Base-by-base conservation (phyloP, 2,797 vertebrate species). In the Petrocephalus schoutedeni region DNA sequence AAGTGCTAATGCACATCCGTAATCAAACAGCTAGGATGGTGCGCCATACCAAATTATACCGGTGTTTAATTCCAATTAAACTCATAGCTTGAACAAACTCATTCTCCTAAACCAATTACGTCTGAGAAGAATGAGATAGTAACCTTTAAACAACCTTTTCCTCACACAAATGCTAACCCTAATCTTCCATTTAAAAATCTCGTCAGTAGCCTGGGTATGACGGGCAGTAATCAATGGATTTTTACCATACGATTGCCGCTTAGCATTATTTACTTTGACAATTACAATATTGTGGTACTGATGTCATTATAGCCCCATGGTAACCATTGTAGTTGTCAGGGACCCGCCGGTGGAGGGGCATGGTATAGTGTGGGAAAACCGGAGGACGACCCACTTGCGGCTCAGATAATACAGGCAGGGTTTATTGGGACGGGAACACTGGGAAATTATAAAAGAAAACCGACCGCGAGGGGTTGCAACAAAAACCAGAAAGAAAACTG, bases 21-120 rank as follows among this genome's bases (percentile, higher is more conserved):
- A 94, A 94, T 95, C 92, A 93, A 92, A 91, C 92, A 91, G 92
- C 89, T 86, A 89, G 91, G 92, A 89, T 71, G 1, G 54, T 88
- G 89, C 90, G 89, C 89, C 89, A 71, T 91, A 91, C 90, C 86
- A 89, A 90, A 92, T 93, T 91, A 89, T 80, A 61, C 90, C 91
- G 91, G 86, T 91, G 91, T 94, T 95, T 92, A 92, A 92, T 92
- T 93, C 92, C 92, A 95, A 94, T 95, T 93, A 94, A 93, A 93
- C 88, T 88, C 88, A 86, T 77, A 85, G 88, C 89, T 90, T 92
- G 91, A 92, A 94, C 92, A 94, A 94, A 94, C 91, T 92, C 21
- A 91, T 93, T 93, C 28, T 94, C 92, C 91, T 89, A 92, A 93
- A 92, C 90, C 93, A 94, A 92, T 95, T 94, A 93, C 91, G 90